Conservation (phyloP, 2,888 invertebrate species). For the Barypeithes pellucidus region DNA sequence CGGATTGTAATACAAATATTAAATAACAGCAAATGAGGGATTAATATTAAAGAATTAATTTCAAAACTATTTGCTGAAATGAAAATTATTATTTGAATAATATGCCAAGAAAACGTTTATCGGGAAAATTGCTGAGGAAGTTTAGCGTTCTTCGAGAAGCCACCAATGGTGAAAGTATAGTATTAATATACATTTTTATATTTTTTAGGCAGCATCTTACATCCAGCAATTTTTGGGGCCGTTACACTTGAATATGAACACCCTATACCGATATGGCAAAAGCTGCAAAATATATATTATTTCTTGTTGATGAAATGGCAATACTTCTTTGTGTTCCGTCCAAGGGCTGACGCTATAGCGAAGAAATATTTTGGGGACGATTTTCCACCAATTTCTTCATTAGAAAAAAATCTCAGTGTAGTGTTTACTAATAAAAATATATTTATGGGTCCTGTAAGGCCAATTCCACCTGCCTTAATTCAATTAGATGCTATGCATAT, state of each 20-base stretch:
- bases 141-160: too few species aligned
- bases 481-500: background rate
- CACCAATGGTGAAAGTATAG: too few species aligned
- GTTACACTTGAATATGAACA: background rate
- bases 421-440: background rate
- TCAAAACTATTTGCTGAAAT: too few species aligned
- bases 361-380: background rate
- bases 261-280: background rate
- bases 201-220: background rate
- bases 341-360: background rate
- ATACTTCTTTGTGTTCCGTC: background rate
- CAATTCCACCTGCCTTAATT: background rate
- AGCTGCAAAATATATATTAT: background rate
- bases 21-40: too few species aligned
- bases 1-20: too few species aligned
- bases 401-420: background rate
- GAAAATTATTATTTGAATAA: too few species aligned
- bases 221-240: conserved; percentile 3
- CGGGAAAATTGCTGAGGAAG: too few species aligned
- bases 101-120: too few species aligned
- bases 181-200: background rate
- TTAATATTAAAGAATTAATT: too few species aligned
- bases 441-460: background rate
- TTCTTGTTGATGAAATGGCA: background rate
- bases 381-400: background rate